Base-by-base conservation (phyloP, 2,888 invertebrate genomes). In the Noctua janthina region DNA sequence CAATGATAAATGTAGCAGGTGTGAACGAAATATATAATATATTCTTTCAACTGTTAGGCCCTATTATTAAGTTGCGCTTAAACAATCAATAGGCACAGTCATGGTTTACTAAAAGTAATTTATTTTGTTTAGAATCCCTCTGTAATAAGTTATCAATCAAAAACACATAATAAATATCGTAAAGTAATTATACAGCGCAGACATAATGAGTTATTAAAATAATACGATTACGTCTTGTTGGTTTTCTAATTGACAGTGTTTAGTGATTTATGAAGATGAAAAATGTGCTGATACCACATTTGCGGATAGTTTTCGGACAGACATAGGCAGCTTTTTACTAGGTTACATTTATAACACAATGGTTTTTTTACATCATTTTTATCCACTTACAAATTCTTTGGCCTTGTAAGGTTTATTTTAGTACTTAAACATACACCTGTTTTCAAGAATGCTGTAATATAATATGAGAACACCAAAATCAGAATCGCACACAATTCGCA, bases 191-290 rank as follows among this genome's bases (percentile, higher is more conserved):
- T 74, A 87, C 20, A 51, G 64, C 49, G 56, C 74, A 79, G 87
- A 88, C 88, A 88, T 90, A 90, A 87, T 90, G 79, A 87, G 69
- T 88, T 82, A 88, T 90, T 90, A 84, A 81, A 88, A 83, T 88
- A 90, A 84, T 89, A 83, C 54, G 66, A 82, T 88, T 84, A 88
- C 72, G 83, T 85, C 84, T 81, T 79, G 75, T 79, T 88, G 73
- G 74, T 81, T 79, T 83, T 86, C 56, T 81, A 88, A 83, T 84
- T 71, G 82, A 80, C 68, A 83, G 74, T 71, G 78, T 67, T 72
- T 15, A 78, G 77, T 90, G 89, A 90, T 90, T 89, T 88, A 90
- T 90, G 85, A 73, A 79, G 76, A 83, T 49, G 51, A 39, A 62
- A 67, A 70, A 73, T 66, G 66, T 84, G 76, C 0, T 20, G 68